phyloP scores from a whole-genome alignment of 1,140 invertebrate genomes.

The Melitaea cinxia region DNA sequence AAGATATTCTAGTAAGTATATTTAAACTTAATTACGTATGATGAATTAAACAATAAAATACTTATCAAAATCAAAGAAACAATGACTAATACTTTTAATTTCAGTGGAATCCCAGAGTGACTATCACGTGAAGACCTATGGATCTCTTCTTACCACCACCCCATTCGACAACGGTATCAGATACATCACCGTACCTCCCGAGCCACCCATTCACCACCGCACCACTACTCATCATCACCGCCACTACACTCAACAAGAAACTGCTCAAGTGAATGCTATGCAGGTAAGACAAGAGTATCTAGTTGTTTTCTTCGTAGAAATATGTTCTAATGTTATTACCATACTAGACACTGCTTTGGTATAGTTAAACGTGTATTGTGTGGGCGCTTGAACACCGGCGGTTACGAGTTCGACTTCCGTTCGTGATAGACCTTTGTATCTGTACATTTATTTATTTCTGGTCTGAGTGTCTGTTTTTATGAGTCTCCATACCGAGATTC shows the following conservation, averaged over 20 bases:
- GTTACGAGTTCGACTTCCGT: no score
- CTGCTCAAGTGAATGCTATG: slow-evolving; percentile 66
- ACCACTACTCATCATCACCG: slow-evolving; percentile 72
- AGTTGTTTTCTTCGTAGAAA: no score
- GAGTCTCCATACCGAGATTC: no score
- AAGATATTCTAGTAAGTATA: no score
- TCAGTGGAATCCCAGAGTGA: slow-evolving; percentile 94
- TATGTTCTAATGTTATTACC: no score
- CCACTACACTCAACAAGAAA: slow-evolving; percentile 66
- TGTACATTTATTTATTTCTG: no score
- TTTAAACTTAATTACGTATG: no score
- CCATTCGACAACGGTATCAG: slow-evolving; percentile 78
- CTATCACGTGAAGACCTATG: slow-evolving; percentile 88
- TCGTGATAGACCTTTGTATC: no score
- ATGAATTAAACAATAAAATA: not conserved
- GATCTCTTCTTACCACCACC: slow-evolving; percentile 66
- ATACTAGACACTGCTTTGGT: no score
- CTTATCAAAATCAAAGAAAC: not conserved
- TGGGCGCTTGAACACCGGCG: no score
- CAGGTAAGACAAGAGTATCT: slow-evolving; percentile 41
- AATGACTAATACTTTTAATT: slow-evolving; percentile 50
- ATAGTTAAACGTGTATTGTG: no score
- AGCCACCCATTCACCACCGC: slow-evolving; percentile 58
- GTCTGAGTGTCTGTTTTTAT: no score
- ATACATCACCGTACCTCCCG: slow-evolving; percentile 73